Base-by-base conservation (phyloP, 2,888 invertebrate genomes). In the Drosophila paucipuncta region DNA sequence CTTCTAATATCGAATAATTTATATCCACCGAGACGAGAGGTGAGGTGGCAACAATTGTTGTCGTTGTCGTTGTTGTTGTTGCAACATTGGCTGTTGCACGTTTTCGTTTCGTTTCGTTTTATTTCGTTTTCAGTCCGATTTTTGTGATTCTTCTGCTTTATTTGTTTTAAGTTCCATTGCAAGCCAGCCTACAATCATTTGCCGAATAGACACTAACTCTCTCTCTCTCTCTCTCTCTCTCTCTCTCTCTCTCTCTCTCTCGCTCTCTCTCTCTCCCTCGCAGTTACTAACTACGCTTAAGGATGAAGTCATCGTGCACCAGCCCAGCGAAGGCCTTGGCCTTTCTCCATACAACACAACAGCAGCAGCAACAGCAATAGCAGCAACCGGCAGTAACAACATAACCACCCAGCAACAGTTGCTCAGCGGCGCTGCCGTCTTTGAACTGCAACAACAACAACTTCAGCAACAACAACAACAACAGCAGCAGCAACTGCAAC, bases 11-110 rank as follows among this genome's bases (percentile, higher is more conserved):
- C 93, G 75, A 93, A 93, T 90, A 93, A 93, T 91, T 86, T 93
- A 88, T 92, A 93, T 90, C 92, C 92, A 91, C 92, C 92, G 90
- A 92, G 91, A 89, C 91, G 92, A 92, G 93, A 93, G 93, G 93
- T 93, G 83, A 90, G 82, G 28, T 39, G 28, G 25, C 60, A 61
- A 37, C 59, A 60, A 37, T 11, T 37, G 25, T 43, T 43, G 60
- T 43, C 25, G 11, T 11, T 10, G 41, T 41, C 10, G 41, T 49
- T n/a, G n/a, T 2, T 49, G 35, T 35, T 35, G 13, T 13, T 4
- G 25, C 58, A 28, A 33, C 30, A 22, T 18, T 61, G 49, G 58
- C 39, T 55, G 59, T 22, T 33, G 47, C 47, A 47, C 22, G 7
- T 22, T 43, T 55, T 10, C 10, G 25, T 10, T 54, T 57, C 22